Evolutionary conservation across 1,140 invertebrate species (phyloP), one percentile per base, ranked within the genome.

Genomic region (Aphaenogaster floridana): DNA sequence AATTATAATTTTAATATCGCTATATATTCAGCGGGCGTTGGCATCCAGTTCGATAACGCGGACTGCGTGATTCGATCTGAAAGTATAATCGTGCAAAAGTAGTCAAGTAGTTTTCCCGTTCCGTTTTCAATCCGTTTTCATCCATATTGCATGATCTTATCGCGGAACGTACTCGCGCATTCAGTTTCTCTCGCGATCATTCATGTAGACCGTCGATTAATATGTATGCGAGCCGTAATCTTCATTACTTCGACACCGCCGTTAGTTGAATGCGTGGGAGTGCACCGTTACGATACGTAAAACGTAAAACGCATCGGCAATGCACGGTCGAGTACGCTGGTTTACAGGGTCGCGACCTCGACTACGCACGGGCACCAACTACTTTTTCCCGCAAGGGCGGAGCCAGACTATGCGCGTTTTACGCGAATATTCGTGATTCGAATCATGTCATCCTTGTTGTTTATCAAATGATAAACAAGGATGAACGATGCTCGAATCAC

Each of bases 281-380:
- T 45, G 48, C 87, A 92, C 90, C 90, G 91, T 91, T 92, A 91
- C 68, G 54, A 52, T 72, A 66, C 69, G 85, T 91, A 76, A 89
- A 90, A 86, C 78, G 66, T 81, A 85, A 87, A 64, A 90, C 68
- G 81, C 71, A 84, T 81, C 57, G 68, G 61, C 66, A 45, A 48
- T 34, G 64, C 36, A 63, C 57, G 85, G 57, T 28, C 28, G 21
- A 81, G 76, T 54, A 59, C 71, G 69, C 34, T 45, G 59, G 52
- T 72, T 76, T 81, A 59, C 76, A 61, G 57, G 77, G 84, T 85
- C 83, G 50, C 89, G 61, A 84, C 48, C 71, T 68, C 63, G 68
- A 64, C 8, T 57, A 76, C 45, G 45, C 42, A 69, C 66, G 69
- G 48, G 36, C 54, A 54, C 4, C 13, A 15, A 28, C 15, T 66